These are phyloP conservation scores for Eristalinus aeneus DNA, from an alignment of 2,888 invertebrate genomes.

Conservation along the genomic window DNA sequence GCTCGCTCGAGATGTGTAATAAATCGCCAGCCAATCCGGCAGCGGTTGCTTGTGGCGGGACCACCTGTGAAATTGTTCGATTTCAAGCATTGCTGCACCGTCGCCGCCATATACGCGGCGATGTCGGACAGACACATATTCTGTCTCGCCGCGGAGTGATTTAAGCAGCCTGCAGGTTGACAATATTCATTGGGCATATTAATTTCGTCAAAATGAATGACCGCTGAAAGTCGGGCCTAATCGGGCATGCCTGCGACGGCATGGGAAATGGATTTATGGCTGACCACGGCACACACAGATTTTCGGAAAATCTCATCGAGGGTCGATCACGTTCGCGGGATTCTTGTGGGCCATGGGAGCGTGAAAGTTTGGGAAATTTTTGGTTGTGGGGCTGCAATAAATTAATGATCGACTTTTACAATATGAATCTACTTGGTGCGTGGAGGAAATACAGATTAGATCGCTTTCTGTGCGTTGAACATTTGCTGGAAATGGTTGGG, in stretches of 20 bases:
- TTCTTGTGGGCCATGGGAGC: background rate
- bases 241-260: background rate
- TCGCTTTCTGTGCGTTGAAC: background rate
- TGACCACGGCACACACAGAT: background rate
- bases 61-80: constrained; percentile 42
- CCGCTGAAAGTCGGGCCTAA: background rate
- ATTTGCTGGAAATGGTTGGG: background rate
- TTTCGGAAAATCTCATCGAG: background rate
- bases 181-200: constrained; percentile 40
- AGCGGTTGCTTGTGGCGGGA: constrained; percentile 8
- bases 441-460: background rate
- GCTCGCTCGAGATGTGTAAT: constrained; percentile 28
- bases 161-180: constrained; percentile 29
- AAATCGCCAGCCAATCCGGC: constrained; percentile 27
- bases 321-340: background rate
- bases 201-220: constrained; percentile 10
- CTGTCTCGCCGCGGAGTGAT: constrained; percentile 9
- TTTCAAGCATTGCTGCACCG: background rate
- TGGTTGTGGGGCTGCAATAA: background rate
- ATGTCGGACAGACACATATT: background rate
- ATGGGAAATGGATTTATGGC: background rate
- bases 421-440: background rate
- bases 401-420: background rate
- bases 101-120: background rate
- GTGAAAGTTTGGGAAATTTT: background rate